phyloP scores from a whole-genome alignment of 2,113 vertebrate species.

The Psittacula cyanocephala region DNA sequence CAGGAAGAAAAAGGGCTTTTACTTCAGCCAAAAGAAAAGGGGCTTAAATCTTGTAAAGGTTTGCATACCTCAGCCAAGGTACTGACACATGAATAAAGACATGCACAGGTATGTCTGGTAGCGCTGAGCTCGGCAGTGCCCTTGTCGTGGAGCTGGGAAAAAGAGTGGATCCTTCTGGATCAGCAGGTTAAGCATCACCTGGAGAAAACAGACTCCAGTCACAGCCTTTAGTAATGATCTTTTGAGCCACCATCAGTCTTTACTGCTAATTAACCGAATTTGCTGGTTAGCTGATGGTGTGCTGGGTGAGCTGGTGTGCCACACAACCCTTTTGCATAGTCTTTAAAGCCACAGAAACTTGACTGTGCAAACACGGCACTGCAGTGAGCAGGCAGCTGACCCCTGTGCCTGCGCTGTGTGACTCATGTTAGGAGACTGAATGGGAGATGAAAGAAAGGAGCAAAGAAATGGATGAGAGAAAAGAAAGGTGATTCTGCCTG shows the following conservation, averaged over 20 bases:
- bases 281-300: background rate
- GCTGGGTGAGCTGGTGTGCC: background rate
- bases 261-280: background rate
- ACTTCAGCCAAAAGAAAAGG: background rate
- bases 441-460: background rate
- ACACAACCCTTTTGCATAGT: background rate
- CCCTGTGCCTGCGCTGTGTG: background rate
- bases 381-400: background rate
- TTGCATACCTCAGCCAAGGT: background rate
- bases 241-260: background rate
- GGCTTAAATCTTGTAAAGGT: background rate
- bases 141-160: rapidly evolving
- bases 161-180: background rate
- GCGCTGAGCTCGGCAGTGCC: background rate
- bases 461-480: background rate
- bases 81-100: background rate
- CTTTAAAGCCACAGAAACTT: background rate
- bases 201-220: background rate
- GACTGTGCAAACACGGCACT: background rate
- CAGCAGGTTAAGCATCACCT: background rate
- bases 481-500: background rate
- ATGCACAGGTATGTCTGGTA: background rate
- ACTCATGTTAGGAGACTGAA: background rate
- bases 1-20: background rate
- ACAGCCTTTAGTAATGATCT: background rate